These are phyloP conservation scores for Porphyrio hochstetteri DNA, from an alignment of 2,113 vertebrate species.

Conservation along the genomic window DNA sequence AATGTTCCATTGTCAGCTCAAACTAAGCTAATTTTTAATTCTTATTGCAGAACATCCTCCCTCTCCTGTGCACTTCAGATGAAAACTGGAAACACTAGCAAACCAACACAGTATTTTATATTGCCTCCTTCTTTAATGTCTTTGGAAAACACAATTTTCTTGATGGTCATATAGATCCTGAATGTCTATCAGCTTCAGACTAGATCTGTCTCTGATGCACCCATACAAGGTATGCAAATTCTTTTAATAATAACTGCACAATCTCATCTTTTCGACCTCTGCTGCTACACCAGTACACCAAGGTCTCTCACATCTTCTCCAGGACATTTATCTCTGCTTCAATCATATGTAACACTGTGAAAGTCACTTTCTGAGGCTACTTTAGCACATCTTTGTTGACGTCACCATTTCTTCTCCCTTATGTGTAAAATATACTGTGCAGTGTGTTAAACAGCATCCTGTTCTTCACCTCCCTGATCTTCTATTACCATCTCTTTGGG, in stretches of 20 bases:
- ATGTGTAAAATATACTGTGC: not conserved
- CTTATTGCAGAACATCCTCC: not conserved
- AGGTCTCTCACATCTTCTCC: not conserved
- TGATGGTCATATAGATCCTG: fast-evolving
- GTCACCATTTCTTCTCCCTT: not conserved
- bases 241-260: not conserved
- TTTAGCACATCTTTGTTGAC: not conserved
- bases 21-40: not conserved
- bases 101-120: not conserved
- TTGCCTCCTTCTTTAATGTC: not conserved
- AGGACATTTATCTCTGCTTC: not conserved
- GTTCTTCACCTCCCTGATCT: not conserved
- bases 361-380: not conserved
- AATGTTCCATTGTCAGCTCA: not conserved
- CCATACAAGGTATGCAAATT: not conserved
- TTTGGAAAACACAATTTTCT: not conserved
- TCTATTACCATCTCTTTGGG: not conserved
- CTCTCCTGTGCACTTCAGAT: not conserved
- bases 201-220: not conserved
- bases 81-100: not conserved
- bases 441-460: not conserved
- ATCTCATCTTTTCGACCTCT: not conserved
- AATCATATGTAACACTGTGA: not conserved
- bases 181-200: not conserved
- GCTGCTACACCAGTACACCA: not conserved